Evolutionary conservation across 2,888 invertebrate species (phyloP).

Genomic region (Formica aserva): DNA sequence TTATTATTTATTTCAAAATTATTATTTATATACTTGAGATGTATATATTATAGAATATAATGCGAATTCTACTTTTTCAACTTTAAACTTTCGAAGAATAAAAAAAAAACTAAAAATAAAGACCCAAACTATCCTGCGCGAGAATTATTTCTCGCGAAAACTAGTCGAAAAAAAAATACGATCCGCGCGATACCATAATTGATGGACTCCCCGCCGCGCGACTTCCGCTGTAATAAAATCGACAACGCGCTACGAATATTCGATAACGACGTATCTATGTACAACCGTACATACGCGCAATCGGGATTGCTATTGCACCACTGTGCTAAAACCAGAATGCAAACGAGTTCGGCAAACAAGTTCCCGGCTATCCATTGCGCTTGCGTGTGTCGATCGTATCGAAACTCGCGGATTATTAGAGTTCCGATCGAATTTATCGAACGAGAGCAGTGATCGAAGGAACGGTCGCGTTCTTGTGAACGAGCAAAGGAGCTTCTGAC

Average conservation of each 20-base stretch:
- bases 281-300: background rate
- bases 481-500: conserved; percentile 1
- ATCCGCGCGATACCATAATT: conserved; percentile 35
- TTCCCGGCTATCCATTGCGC: background rate
- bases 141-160: conserved; percentile 39
- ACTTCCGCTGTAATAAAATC: conserved; percentile 47
- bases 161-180: conserved; percentile 12
- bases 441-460: background rate
- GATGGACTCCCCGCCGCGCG: conserved; percentile 35
- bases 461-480: background rate
- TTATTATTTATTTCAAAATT: background rate
- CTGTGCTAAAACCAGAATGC: conserved; percentile 46
- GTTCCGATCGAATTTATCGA: background rate
- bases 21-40: background rate
- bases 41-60: background rate
- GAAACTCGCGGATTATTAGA: background rate
- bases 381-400: background rate
- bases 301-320: conserved; percentile 11
- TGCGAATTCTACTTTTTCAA: background rate
- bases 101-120: background rate
- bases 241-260: conserved; percentile 50
- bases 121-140: conserved; percentile 4
- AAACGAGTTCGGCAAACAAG: conserved; percentile 47
- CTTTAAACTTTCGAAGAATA: background rate
- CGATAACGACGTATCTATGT: conserved; percentile 45